These are phyloP conservation scores for Neosilurus mollespiculum DNA, from an alignment of 2,797 vertebrate species.

Conservation along the genomic window DNA sequence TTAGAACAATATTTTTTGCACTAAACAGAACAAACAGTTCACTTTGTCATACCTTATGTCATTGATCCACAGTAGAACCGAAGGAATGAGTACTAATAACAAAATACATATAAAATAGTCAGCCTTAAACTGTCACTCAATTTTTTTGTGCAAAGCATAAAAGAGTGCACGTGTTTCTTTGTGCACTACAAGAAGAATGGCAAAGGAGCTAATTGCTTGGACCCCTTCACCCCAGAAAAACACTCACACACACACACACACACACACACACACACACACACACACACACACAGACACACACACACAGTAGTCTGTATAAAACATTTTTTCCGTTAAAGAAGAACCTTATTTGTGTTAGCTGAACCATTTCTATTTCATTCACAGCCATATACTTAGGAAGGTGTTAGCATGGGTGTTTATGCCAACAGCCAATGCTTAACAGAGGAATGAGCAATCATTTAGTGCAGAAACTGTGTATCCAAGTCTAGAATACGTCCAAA, in stretches of 20 bases:
- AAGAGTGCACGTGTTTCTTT: neutral
- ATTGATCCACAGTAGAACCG: neutral
- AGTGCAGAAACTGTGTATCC: neutral
- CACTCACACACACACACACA: neutral
- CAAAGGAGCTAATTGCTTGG: conserved; percentile 1
- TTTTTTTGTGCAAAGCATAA: neutral
- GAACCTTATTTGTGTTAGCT: neutral
- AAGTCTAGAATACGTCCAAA: neutral
- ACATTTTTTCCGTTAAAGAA: neutral
- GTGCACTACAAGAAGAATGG: no score
- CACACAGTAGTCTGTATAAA: neutral
- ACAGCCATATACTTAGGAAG: neutral
- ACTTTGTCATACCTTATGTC: neutral
- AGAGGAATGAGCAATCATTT: neutral
- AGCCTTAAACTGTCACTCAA: neutral
- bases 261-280: neutral
- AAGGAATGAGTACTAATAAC: neutral
- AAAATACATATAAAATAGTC: neutral
- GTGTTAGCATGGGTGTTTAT: neutral
- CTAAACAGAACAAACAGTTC: neutral
- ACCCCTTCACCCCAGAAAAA: neutral
- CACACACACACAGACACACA: neutral
- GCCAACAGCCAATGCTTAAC: conserved; percentile 42
- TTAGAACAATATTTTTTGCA: neutral
- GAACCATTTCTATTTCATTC: neutral